Evolutionary conservation across 53 echinoderm and acorn worm species (phyloP).

Genomic region (Mesocentrotus franciscanus): DNA sequence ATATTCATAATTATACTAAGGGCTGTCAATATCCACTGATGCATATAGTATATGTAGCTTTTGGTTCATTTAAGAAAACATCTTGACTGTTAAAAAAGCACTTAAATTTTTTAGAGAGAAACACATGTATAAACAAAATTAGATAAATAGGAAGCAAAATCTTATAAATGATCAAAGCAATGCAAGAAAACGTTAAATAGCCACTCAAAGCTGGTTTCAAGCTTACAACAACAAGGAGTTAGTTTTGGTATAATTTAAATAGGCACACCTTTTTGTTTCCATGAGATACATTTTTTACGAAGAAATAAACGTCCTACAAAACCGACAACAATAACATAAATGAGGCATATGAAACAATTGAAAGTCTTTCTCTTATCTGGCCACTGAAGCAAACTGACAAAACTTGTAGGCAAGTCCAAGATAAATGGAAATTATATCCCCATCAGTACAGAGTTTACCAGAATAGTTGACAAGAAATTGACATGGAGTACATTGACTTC

Average conservation of each 20-base stretch:
- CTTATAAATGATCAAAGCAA: conserved; percentile 18
- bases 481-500: neutral
- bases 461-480: neutral
- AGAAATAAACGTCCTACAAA: neutral
- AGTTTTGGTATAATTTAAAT: conserved; percentile 46
- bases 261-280: conserved; percentile 42
- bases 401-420: neutral
- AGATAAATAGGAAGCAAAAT: neutral
- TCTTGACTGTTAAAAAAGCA: conserved; percentile 13
- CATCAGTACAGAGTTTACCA: neutral
- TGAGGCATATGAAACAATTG: neutral
- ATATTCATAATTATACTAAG: neutral
- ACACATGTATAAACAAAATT: neutral
- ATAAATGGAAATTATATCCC: neutral
- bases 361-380: neutral
- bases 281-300: conserved; percentile 6
- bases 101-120: neutral
- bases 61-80: neutral
- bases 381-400: neutral
- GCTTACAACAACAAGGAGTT: neutral
- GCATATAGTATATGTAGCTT: neutral
- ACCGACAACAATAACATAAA: neutral
- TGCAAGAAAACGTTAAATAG: neutral
- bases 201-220: neutral
- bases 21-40: neutral